These are phyloP conservation scores for Octodonta nipae DNA, from an alignment of 2,888 invertebrate genomes.

Conservation along the genomic window DNA sequence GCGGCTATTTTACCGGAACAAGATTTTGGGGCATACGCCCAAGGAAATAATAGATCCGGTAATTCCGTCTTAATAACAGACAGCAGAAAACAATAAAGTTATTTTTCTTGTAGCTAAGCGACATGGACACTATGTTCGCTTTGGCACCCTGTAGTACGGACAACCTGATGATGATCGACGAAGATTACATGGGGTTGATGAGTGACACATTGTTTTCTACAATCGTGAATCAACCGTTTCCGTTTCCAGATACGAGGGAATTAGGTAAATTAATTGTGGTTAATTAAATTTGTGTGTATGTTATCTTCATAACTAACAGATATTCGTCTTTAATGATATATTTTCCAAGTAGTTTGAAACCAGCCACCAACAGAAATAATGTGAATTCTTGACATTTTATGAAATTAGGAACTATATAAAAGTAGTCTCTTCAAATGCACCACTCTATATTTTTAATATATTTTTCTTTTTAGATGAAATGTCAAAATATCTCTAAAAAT, in stretches of 20 bases:
- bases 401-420: too few relatives aligned
- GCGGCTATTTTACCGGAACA: constrained; percentile 81
- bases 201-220: constrained; percentile 84
- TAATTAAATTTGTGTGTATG: constrained; percentile 13
- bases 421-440: too few relatives aligned
- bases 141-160: constrained; percentile 56
- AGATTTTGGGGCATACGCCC: constrained; percentile 59
- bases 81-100: neutral
- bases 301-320: too few relatives aligned
- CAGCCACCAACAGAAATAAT: too few relatives aligned
- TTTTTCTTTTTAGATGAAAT: too few relatives aligned
- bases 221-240: constrained; percentile 77
- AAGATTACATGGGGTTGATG: constrained; percentile 76
- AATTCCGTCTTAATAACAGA: constrained; percentile 22
- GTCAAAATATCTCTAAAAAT: too few relatives aligned
- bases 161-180: constrained; percentile 65
- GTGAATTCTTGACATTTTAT: too few relatives aligned
- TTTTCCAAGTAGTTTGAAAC: too few relatives aligned
- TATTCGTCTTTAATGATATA: too few relatives aligned
- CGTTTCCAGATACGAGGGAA: constrained; percentile 93
- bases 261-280: too few relatives aligned
- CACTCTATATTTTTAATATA: too few relatives aligned
- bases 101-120: constrained; percentile 43
- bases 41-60: constrained; percentile 67
- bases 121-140: constrained; percentile 60